Base-by-base conservation (phyloP, 2,797 vertebrate species). In the Setipinna tenuifilis region DNA sequence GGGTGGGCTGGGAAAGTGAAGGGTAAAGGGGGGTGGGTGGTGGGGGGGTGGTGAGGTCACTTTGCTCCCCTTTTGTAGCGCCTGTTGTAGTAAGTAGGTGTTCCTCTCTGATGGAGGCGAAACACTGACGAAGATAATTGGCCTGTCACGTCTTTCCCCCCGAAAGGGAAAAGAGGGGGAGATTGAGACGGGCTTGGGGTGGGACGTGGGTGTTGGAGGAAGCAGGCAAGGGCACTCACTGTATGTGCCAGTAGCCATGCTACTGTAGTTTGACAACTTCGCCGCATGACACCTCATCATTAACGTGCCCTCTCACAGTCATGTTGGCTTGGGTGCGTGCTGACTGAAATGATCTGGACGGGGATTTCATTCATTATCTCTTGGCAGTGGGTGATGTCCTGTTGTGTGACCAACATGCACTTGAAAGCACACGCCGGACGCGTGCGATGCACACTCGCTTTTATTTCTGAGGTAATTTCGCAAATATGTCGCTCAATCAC, bases 401-500 rank as follows among this genome's bases (percentile, higher is more conserved):
- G 62, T 65, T 65, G 23, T 65, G 23, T 65, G 23, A 28, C 11
- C 9, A 28, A 19, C 68, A 12, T 35, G 14, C 14, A 75, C 68
- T 65, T 25, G 14, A 16, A 19, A 31, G 68, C 31, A 35, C 28
- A 41, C 23, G n/a, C 28, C 68, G 68, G 14, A 75, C 28, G 28
- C 65, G 35, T 6, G 35, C 5, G 28, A 54, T 7, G 50, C 50
- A 54, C 14, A 7, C 50, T 54, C 14, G 7, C 50, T 9, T 9
- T 14, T 75, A 75, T 75, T 35, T 35, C 68, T 75, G 68, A 16
- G 68, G 68, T 75, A 75, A 41, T 75, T 41, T 75, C 3, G 28
- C 16, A 75, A 75, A 75, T 35, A 75, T 35, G 68, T 41, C 68
- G 17, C 68, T 75, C 68, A 35, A 75, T 75, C 68, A 75, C 28